phyloP scores from a whole-genome alignment of 1,140 invertebrate genomes.

The Rhopalosiphum padi region DNA sequence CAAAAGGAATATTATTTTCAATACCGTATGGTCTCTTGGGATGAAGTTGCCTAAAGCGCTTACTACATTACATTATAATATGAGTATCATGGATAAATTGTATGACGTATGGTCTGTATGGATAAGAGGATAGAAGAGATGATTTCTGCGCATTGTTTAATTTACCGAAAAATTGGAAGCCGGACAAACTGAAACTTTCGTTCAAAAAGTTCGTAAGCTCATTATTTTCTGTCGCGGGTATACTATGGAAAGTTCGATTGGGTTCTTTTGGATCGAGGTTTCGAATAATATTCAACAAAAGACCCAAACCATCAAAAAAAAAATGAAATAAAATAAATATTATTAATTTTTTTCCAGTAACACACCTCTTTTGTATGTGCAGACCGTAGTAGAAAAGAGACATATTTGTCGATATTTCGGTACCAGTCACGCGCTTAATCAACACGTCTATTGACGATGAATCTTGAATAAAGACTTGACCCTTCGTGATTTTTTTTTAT shows the following conservation, averaged over 20 bases:
- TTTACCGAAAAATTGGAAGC: slow-evolving; percentile 40
- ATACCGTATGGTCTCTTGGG: neutral
- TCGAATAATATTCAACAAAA: slow-evolving; percentile 26
- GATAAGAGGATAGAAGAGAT: neutral
- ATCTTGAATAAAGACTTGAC: neutral
- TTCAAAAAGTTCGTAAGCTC: slow-evolving; percentile 51
- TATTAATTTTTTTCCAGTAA: slow-evolving; percentile 5
- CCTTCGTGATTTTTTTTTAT: neutral
- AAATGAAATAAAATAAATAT: neutral
- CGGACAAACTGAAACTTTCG: slow-evolving; percentile 27
- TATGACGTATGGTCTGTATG: neutral
- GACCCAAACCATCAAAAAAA: neutral
- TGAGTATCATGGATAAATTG: neutral
- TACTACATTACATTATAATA: neutral
- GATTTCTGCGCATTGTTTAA: slow-evolving; percentile 40
- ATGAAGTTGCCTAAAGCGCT: neutral
- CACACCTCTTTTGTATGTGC: slow-evolving; percentile 6
- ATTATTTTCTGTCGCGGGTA: slow-evolving; percentile 26
- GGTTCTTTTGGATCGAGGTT: slow-evolving; percentile 20
- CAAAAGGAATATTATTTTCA: neutral
- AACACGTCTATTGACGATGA: slow-evolving; percentile 38
- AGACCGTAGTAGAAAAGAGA: neutral
- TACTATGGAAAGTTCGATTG: neutral
- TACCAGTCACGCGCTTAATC: slow-evolving; percentile 39
- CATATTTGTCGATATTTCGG: neutral